phyloP scores from a whole-genome alignment of 2,888 invertebrate species.

The Gnatocerus cornutus region DNA sequence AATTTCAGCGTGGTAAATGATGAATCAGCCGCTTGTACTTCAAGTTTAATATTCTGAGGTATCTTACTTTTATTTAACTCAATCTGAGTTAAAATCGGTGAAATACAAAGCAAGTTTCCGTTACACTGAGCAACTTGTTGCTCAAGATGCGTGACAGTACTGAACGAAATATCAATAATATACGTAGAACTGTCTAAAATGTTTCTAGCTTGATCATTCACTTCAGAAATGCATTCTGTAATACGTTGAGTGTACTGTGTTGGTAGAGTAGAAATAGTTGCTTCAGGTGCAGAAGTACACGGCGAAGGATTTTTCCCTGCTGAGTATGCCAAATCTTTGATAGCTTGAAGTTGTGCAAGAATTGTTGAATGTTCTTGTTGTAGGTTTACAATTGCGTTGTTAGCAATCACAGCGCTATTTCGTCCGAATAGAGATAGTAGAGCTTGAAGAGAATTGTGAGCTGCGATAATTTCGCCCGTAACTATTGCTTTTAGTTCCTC shows the following conservation, averaged over 20 bases:
- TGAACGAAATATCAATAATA: neutral
- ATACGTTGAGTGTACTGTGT: too few relatives aligned
- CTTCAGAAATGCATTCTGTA: too few relatives aligned
- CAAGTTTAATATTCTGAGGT: constrained; percentile 28
- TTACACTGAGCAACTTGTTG: neutral
- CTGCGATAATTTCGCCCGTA: neutral
- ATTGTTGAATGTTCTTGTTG: neutral
- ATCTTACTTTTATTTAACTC: constrained; percentile 14
- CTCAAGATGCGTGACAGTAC: neutral
- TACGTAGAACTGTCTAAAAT: neutral
- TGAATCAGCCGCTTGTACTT: too few relatives aligned
- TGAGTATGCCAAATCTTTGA: constrained; percentile 4
- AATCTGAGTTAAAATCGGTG: constrained; percentile 19
- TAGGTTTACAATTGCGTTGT: neutral
- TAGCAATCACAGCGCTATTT: too few relatives aligned
- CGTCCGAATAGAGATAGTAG: too few relatives aligned
- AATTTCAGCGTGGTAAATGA: constrained; percentile 1
- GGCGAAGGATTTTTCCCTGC: neutral
- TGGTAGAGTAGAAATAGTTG: too few relatives aligned
- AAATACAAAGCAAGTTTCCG: constrained; percentile 7
- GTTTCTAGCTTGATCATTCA: neutral
- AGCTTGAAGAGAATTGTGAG: neutral
- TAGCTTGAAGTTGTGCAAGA: neutral
- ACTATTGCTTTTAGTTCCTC: neutral
- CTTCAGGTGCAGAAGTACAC: neutral